phyloP scores from a whole-genome alignment of 2,888 invertebrate genomes.

The Malthinus seriepunctatus region DNA sequence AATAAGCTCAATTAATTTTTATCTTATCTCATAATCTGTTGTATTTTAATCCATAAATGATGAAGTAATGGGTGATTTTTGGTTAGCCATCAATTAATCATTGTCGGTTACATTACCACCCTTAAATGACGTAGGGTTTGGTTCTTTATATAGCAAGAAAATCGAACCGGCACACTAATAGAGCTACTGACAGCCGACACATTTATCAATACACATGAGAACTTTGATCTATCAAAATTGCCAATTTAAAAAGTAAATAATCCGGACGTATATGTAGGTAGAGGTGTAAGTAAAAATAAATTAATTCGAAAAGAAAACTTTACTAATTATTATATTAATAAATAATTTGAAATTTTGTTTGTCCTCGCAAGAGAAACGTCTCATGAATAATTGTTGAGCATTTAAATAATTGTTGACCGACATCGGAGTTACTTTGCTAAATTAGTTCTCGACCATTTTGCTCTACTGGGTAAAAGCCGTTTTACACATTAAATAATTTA shows the following conservation, averaged over 20 bases:
- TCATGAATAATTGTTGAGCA: slow-evolving; percentile 5
- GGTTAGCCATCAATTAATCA: slow-evolving; percentile 47
- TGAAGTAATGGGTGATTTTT: slow-evolving; percentile 44
- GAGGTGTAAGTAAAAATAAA: too few species aligned
- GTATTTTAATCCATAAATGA: slow-evolving; percentile 32
- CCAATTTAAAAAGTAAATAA: background rate
- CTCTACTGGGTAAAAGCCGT: slow-evolving; percentile 4
- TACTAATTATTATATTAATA: too few species aligned
- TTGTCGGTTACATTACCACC: slow-evolving; percentile 39
- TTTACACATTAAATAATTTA: slow-evolving; percentile 6
- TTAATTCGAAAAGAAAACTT: too few species aligned
- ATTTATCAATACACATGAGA: slow-evolving; percentile 39
- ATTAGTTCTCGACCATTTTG: slow-evolving; percentile 7
- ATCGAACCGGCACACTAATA: slow-evolving; percentile 40
- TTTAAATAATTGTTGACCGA: slow-evolving; percentile 8
- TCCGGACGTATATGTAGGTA: too few species aligned
- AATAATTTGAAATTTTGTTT: background rate
- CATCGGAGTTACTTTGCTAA: slow-evolving; percentile 4
- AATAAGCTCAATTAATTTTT: slow-evolving; percentile 2
- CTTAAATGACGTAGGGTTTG: slow-evolving; percentile 40
- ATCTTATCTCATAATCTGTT: slow-evolving; percentile 24
- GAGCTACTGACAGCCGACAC: slow-evolving; percentile 41
- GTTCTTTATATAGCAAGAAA: slow-evolving; percentile 39
- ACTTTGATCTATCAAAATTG: slow-evolving; percentile 21
- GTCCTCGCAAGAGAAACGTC: background rate